Evolutionary conservation across 2,113 vertebrate genomes (phyloP), one percentile per base, ranked within the genome.

Genomic region (Carollia perspicillata): DNA sequence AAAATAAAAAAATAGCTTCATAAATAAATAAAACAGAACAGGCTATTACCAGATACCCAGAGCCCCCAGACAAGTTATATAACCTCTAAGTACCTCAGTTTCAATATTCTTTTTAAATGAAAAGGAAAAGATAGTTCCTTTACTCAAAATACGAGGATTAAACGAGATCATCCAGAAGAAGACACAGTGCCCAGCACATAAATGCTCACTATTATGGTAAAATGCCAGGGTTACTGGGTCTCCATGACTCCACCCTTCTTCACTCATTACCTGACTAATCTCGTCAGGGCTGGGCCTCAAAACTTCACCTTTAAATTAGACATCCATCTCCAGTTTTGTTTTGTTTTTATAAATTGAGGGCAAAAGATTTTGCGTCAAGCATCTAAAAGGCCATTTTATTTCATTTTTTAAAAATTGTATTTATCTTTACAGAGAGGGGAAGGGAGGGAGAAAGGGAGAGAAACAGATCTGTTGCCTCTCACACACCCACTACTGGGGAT

Each of bases 221-320:
- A 40, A 85, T 88, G 60, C n/a, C 68, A 83, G 68, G 78, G 72
- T 69, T 68, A 23, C 75, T 20, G 9, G 33, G 23, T 11, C 65
- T 75, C 77, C 17, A 33, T 23, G 55, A 37, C 7, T 90, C 89
- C 35, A 49, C 51, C 44, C 75, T 93, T 87, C 33, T 65, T 89
- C 18, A 60, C 23, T 96, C 68, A 68, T 49, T 58, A 33, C 65
- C 51, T 58, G 35, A 80, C 71, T 69, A 40, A 20, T 83, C 72
- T 89, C n/a, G 28, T 30, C 69, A 77, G 72, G 58, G 80, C 12
- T 68, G 30, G 11, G 47, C 6, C 81, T 90, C 80, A 87, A 17
- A 58, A 72, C 89, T 66, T 95, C 75, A 84, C 81, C 44, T 93
- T 91, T 66, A 92, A 51, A 58, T 65, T n/a, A 92, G 60, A 90